Base-by-base conservation (phyloP, 2,888 invertebrate genomes). In the Clitarchus hookeri region DNA sequence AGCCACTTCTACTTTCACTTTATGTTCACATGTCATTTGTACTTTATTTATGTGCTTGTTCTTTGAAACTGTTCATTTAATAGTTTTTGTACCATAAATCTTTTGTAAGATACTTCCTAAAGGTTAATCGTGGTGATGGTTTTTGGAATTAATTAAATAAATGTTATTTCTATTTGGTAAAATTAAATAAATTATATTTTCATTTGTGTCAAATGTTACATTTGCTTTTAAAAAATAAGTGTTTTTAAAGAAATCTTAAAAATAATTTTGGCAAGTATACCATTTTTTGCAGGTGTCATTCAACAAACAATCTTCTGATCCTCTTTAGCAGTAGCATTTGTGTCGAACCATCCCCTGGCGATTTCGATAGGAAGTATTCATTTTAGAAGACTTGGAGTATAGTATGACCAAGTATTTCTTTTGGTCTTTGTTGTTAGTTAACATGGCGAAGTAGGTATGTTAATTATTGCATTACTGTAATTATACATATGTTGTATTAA, bases 81-180 rank as follows among this genome's bases (percentile, higher is more conserved):
- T 65, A 65, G 19, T 65, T 65, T 65, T 65, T 65, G 8, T 16
- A 65, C 16, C 65, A 16, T n/a, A 65, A 8, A 16, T 65, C 65
- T 65, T 65, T 65, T 65, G 65, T 65, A 65, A 65, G 65, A 65
- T 65, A 65, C 65, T 65, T 65, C 65, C 65, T 65, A 65, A 65
- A 65, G 65, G 65, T 65, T 65, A 65, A 65, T 65, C 65, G 65
- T 65, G 65, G 65, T 65, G 65, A 65, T 65, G 65, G 65, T 65
- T 65, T 23, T 65, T 65, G 65, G 65, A 65, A 65, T 65, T 65
- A 65, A 65, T 65, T 23, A 65, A 65, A 23, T 65, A 65, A 65
- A 23, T 65, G 11, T 65, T 65, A n/a, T 65, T 19, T 23, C n/a
- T 65, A 9, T 65, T 9, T 65, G 11, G 8, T 23, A 65, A n/a